phyloP scores from a whole-genome alignment of 2,888 invertebrate genomes.

The Melanchra persicariae region DNA sequence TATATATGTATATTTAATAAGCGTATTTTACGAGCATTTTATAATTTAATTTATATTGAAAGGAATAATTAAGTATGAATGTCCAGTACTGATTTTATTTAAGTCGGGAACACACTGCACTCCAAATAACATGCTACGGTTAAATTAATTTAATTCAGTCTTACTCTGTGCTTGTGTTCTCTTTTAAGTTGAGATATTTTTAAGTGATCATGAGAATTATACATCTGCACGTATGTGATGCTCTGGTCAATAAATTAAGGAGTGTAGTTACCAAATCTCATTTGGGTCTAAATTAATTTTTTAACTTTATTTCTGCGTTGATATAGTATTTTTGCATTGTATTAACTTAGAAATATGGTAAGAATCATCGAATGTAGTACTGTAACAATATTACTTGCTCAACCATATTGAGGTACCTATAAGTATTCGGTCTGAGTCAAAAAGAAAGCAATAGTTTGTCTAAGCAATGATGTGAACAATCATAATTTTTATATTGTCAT shows the following conservation, averaged over 20 bases:
- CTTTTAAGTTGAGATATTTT: conserved; percentile 69
- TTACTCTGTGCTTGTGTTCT: conserved; percentile 78
- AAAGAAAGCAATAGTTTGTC: conserved; percentile 72
- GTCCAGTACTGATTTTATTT: conserved; percentile 86
- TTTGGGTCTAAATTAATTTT: conserved; percentile 71
- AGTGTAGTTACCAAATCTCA: conserved; percentile 81
- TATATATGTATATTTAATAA: conserved; percentile 84
- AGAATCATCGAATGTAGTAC: conserved; percentile 76
- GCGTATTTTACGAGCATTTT: conserved; percentile 89
- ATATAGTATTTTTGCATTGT: conserved; percentile 69
- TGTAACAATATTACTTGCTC: conserved; percentile 83
- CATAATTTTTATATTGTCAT: conserved; percentile 84
- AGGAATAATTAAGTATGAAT: conserved; percentile 83
- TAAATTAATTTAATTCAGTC: conserved; percentile 65
- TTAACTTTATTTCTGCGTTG: conserved; percentile 70
- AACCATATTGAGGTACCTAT: conserved; percentile 78
- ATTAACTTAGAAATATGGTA: conserved; percentile 72
- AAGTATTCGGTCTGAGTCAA: conserved; percentile 69
- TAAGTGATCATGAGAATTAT: conserved; percentile 72
- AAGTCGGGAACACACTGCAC: conserved; percentile 80
- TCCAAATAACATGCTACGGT: conserved; percentile 66
- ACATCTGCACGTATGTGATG: conserved; percentile 69
- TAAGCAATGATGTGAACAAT: conserved; percentile 72
- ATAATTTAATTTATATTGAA: conserved; percentile 88
- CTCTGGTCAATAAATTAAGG: conserved; percentile 76